These are phyloP conservation scores for Rafetus swinhoei DNA, from an alignment of 2,113 vertebrate species.

Conservation along the genomic window DNA sequence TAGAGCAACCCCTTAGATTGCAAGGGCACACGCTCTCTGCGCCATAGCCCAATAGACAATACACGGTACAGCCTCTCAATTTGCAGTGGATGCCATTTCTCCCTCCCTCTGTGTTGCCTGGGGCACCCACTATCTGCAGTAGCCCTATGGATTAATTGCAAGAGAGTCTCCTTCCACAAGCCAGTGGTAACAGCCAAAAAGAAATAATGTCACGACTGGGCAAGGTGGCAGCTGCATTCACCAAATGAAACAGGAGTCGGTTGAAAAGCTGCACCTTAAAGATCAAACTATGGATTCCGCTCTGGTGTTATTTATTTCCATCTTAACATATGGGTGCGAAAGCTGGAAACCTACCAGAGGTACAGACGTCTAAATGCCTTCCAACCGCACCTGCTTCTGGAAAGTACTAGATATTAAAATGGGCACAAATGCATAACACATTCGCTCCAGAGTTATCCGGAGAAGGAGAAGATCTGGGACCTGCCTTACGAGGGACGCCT, in stretches of 20 bases:
- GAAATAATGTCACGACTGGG: not conserved
- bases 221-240: not conserved
- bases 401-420: not conserved
- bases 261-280: not conserved
- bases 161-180: not conserved
- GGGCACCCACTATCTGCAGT: not conserved
- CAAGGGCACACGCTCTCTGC: not conserved
- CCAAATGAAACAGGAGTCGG: not conserved
- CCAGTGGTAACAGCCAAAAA: not conserved
- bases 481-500: not conserved
- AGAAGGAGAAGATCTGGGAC: not conserved
- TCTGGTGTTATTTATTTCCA: not conserved
- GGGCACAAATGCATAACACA: not conserved
- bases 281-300: not conserved
- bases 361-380: not conserved
- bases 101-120: not conserved
- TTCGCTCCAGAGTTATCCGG: not conserved
- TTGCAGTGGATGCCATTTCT: not conserved
- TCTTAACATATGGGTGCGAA: not conserved
- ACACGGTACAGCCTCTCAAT: not conserved
- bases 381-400: not conserved
- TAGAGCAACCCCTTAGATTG: not conserved
- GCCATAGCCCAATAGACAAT: not conserved
- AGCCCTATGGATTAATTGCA: not conserved
- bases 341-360: not conserved